Conservation (phyloP, 2,797 vertebrate genomes). For the Sphenopsis melanotis region DNA sequence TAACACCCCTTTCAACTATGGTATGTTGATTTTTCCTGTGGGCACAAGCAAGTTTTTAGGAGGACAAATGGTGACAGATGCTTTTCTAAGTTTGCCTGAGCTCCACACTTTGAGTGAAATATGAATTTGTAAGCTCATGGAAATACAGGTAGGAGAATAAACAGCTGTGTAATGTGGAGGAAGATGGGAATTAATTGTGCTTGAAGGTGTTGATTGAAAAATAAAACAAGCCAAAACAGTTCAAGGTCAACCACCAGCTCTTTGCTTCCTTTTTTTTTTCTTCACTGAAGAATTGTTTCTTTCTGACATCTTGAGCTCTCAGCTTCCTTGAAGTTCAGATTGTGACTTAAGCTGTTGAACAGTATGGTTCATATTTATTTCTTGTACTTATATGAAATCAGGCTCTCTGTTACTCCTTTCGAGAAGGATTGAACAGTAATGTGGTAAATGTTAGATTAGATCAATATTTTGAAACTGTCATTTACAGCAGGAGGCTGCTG, state of each 20-base stretch:
- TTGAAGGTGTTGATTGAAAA: background rate
- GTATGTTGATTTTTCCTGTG: background rate
- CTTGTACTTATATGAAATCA: background rate
- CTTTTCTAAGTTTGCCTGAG: background rate
- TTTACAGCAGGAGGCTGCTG: background rate
- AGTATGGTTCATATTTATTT: background rate
- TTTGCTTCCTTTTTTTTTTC: background rate
- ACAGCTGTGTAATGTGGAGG: background rate
- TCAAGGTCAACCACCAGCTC: background rate
- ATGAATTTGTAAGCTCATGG: background rate
- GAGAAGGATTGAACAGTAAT: background rate
- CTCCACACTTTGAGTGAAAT: background rate
- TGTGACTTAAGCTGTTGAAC: background rate
- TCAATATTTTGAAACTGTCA: background rate
- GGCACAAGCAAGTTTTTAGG: background rate
- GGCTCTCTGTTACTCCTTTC: background rate
- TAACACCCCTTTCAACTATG: accelerated
- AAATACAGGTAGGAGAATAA: background rate
- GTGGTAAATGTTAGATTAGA: background rate
- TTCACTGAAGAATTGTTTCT: background rate
- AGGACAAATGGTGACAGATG: background rate
- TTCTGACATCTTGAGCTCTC: background rate
- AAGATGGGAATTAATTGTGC: background rate
- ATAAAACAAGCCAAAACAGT: background rate
- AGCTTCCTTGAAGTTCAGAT: background rate